These are phyloP conservation scores for Antennarius maculatus DNA, from an alignment of 2,797 vertebrate genomes.

Conservation along the genomic window DNA sequence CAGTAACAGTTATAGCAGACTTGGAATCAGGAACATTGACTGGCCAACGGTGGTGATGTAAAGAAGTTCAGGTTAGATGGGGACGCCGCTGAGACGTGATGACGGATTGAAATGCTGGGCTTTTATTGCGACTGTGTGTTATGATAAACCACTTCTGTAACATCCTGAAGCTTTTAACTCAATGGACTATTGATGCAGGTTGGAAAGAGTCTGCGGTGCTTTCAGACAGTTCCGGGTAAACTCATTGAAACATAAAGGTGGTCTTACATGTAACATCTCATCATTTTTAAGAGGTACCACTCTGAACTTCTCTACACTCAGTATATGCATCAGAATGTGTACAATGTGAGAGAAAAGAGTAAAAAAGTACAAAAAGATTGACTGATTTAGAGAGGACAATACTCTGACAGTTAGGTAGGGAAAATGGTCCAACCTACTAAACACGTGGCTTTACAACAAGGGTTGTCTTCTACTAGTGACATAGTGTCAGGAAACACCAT, in stretches of 20 bases:
- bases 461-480: constrained; percentile 39
- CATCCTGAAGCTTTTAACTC: constrained; percentile 32
- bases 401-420: constrained; percentile 36
- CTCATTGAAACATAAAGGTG: background rate
- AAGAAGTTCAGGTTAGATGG: constrained; percentile 63
- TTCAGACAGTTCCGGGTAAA: constrained; percentile 7
- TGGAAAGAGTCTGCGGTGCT: constrained; percentile 18
- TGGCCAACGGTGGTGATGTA: constrained; percentile 65
- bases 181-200: constrained; percentile 10
- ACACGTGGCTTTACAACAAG: constrained; percentile 49
- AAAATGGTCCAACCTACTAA: constrained; percentile 52
- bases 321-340: constrained; percentile 38
- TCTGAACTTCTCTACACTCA: constrained; percentile 60
- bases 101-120: constrained; percentile 35
- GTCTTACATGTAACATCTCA: constrained; percentile 12
- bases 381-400: constrained; percentile 55
- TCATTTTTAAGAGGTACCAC: constrained; percentile 19
- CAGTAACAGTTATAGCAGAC: constrained; percentile 59
- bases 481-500: constrained; percentile 44
- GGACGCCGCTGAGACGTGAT: constrained; percentile 38
- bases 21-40: constrained; percentile 67
- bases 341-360: constrained; percentile 62
- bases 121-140: constrained; percentile 48
- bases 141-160: constrained; percentile 11
- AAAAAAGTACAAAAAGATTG: constrained; percentile 79